phyloP scores from a whole-genome alignment of 1,140 invertebrate species.

The Drosophila athabasca region DNA sequence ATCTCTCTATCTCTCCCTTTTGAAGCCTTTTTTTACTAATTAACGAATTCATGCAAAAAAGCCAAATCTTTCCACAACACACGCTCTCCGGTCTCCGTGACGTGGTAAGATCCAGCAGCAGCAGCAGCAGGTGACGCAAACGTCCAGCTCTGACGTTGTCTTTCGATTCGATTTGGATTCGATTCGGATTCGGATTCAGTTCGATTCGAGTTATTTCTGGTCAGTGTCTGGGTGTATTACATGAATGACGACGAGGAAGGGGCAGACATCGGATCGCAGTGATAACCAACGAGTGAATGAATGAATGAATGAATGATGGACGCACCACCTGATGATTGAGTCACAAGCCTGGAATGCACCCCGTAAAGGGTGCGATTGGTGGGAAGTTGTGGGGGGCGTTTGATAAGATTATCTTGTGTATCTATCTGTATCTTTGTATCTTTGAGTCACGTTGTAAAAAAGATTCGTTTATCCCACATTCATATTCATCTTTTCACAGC shows the following conservation, averaged over 20 bases:
- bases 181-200: not conserved
- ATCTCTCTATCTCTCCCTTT: conserved; percentile 10
- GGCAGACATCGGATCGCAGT: not conserved
- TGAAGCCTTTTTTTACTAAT: conserved; percentile 37
- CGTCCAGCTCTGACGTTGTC: conserved; percentile 23
- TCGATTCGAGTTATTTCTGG: conserved; percentile 24
- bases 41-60: conserved; percentile 65
- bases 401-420: too few species aligned
- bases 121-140: conserved; percentile 22
- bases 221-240: conserved; percentile 14
- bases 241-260: not conserved
- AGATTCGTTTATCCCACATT: too few species aligned
- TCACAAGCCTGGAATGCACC: conserved; percentile 2
- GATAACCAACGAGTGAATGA: not conserved
- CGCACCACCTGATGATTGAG: conserved; percentile 17
- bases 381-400: too few species aligned
- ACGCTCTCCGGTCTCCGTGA: conserved; percentile 4
- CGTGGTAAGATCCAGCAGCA: not conserved
- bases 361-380: too few species aligned
- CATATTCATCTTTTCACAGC: too few species aligned
- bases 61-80: conserved; percentile 37
- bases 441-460: too few species aligned
- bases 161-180: not conserved
- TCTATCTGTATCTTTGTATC: too few species aligned
- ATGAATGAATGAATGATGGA: conserved; percentile 5